These are phyloP conservation scores for Aviceda subcristata DNA, from an alignment of 2,113 vertebrate species.

Conservation along the genomic window DNA sequence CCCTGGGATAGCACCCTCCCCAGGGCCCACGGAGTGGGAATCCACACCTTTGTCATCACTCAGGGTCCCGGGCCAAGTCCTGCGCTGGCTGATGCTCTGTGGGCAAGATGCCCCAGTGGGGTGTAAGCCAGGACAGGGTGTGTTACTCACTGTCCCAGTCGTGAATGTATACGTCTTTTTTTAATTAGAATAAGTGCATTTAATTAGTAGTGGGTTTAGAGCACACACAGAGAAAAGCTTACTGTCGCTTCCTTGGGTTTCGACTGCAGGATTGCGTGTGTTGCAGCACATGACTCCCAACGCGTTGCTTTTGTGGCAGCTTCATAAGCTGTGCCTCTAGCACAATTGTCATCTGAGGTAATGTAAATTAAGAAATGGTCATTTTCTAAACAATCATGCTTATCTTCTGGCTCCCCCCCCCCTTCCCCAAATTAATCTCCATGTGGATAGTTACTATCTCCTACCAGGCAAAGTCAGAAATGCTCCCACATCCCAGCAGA, in stretches of 20 bases:
- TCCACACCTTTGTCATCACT: not conserved
- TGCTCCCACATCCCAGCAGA: not conserved
- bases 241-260: not conserved
- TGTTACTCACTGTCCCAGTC: not conserved
- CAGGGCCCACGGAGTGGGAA: fast-evolving
- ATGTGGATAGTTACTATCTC: not conserved
- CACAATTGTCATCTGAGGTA: not conserved
- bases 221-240: not conserved
- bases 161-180: fast-evolving
- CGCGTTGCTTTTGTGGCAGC: not conserved
- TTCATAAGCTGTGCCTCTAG: not conserved
- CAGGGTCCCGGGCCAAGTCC: fast-evolving
- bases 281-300: not conserved
- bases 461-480: not conserved
- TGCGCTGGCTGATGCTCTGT: fast-evolving
- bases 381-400: not conserved
- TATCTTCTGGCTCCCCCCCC: not conserved
- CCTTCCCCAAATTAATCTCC: not conserved
- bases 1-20: not conserved
- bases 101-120: not conserved
- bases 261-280: not conserved
- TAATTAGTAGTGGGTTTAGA: not conserved
- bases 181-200: not conserved
- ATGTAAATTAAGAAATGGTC: not conserved
- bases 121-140: not conserved